Conservation (phyloP, 2,888 invertebrate genomes). For the Therioaphis trifolii region DNA sequence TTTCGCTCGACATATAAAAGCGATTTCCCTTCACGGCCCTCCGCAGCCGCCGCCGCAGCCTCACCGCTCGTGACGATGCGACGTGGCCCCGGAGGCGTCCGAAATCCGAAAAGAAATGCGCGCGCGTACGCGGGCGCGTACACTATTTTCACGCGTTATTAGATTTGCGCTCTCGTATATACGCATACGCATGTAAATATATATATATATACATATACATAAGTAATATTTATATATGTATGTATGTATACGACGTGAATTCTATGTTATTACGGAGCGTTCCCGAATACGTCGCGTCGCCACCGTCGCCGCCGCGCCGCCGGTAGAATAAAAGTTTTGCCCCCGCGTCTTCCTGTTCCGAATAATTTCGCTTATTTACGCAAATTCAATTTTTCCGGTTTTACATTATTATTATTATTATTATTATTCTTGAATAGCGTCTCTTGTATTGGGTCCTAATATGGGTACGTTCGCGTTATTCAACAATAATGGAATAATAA, state of each 20-base stretch:
- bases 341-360: neutral
- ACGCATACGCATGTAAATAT: neutral
- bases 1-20: constrained; percentile 41
- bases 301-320: neutral
- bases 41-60: too few species aligned
- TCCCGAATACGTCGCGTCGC: neutral
- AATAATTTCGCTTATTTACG: constrained; percentile 51
- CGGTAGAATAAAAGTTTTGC: constrained; percentile 12
- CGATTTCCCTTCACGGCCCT: neutral
- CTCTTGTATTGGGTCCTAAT: neutral
- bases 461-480: neutral
- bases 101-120: constrained; percentile 35
- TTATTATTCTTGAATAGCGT: neutral
- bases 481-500: neutral
- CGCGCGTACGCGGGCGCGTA: constrained; percentile 45
- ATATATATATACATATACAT: neutral
- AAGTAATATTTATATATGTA: neutral
- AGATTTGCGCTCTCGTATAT: constrained; percentile 40
- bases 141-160: constrained; percentile 55
- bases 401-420: constrained; percentile 16
- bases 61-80: neutral
- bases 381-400: constrained; percentile 50
- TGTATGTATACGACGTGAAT: neutral
- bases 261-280: neutral
- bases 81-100: constrained; percentile 34